A percentile compares a stretch with the other conserved stretches of the same genome.
Conservation (phyloP, 2,113 vertebrate species). For the Ciconia stormi region DNA sequence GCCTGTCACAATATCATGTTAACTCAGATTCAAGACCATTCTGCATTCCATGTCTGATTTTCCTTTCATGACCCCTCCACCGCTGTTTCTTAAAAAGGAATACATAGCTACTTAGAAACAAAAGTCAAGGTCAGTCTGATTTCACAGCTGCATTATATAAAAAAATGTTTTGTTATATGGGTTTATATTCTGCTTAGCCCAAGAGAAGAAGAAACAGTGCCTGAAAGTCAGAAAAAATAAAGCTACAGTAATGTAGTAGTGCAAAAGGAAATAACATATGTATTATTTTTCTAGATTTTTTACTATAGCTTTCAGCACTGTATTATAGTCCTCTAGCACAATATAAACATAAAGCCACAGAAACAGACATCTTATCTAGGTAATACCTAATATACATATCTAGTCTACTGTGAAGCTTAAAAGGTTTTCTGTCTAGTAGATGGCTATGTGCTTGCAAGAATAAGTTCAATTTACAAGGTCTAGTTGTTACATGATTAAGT, state of each 20-base stretch:
- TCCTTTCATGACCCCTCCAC: background rate
- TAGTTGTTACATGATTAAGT: background rate
- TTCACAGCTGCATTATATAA: background rate
- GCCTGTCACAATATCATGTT: constrained; percentile 3
- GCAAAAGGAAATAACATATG: background rate
- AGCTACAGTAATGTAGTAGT: background rate
- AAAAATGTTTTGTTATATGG: background rate
- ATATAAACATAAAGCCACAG: background rate
- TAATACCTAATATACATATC: background rate
- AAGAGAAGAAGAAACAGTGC: background rate
- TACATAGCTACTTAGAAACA: background rate
- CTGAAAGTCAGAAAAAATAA: background rate
- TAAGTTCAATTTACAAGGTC: background rate
- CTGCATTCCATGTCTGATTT: background rate
- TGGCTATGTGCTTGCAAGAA: background rate
- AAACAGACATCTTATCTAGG: background rate
- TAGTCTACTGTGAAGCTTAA: background rate
- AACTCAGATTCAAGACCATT: constrained; percentile 30
- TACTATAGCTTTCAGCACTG: background rate
- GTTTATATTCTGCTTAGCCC: background rate
- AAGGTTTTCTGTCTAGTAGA: background rate
- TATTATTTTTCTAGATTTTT: background rate
- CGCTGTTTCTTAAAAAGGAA: background rate
- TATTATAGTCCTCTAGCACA: background rate
- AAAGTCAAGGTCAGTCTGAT: background rate